Evolutionary conservation across 2,888 invertebrate genomes (phyloP), one percentile per base, ranked within the genome.

Genomic region (Drosophila birchii): DNA sequence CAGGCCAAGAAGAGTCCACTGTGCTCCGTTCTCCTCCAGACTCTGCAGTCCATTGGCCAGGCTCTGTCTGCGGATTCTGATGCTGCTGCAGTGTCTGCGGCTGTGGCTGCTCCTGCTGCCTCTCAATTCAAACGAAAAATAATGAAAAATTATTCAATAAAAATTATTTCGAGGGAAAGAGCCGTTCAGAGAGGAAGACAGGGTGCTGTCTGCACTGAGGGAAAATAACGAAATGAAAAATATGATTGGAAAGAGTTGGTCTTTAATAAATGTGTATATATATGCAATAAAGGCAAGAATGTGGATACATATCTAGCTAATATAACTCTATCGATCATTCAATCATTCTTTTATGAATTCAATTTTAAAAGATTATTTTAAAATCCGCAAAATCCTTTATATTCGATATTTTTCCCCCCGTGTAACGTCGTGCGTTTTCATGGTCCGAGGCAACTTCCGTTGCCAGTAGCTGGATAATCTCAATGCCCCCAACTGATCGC

Each of bases 141-240:
- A 90, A 91, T 91, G 91, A 91, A 91, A 91, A 91, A 91, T 91
- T 91, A 91, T 91, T 91, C 91, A 91, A 91, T 91, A 91, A 91
- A 91, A 90, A 91, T 91, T 90, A 91, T 87, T 87, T 87, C 86
- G 81, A 67, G 49, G 51, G 53, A 58, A 67, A 62, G 73, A 72
- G 34, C 49, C 39, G 67, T 47, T 32, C 11, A 53, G 63, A 43
- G 43, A 59, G 51, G 49, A 16, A 34, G 44, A 12, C 36, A 44
- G 71, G 34, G 39, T 32, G 51, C 60, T 58, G n/a, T 1, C 1
- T 20, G 51, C 64, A 66, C 64, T 66, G 43, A n/a, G 29, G 4
- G 3, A 38, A 62, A 39, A 11, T 7, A n/a, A 9, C 7, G 1
- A 8, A 29, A 29, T 1, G 8, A 4, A 29, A 29, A 29, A 29